phyloP scores from a whole-genome alignment of 2,113 vertebrate species.

The Rhea pennata region DNA sequence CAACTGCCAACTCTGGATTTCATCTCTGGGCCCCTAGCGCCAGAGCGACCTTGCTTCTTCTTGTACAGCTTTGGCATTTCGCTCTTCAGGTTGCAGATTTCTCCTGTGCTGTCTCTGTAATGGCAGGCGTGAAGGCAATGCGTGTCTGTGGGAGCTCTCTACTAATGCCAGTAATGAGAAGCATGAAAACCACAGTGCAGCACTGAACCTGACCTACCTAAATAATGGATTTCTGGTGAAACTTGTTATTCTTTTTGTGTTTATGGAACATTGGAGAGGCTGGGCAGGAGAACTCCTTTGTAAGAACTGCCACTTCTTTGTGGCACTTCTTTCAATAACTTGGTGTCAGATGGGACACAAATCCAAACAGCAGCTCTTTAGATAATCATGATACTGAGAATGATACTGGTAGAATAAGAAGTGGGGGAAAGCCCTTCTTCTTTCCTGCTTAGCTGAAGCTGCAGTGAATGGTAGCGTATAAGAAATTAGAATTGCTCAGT shows the following conservation, averaged over 20 bases:
- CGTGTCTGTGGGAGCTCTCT: neutral
- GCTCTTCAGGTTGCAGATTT: neutral
- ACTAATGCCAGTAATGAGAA: neutral
- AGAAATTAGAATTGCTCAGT: neutral
- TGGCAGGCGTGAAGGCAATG: neutral
- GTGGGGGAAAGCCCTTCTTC: neutral
- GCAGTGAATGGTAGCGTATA: neutral
- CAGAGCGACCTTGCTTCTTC: neutral
- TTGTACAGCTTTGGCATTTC: neutral
- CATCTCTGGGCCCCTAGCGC: neutral
- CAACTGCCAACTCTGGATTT: neutral
- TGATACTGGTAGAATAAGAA: neutral
- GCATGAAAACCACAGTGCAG: neutral
- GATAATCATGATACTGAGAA: neutral
- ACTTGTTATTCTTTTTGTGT: neutral
- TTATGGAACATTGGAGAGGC: neutral
- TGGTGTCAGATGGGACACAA: fast-evolving
- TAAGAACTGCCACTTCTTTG: neutral
- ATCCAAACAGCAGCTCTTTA: neutral
- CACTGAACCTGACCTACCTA: neutral
- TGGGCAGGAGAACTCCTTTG: neutral
- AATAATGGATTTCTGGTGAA: neutral
- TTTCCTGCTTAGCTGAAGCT: neutral
- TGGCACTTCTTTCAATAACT: neutral
- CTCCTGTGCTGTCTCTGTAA: neutral